Percentiles rank a stretch among this genome's conserved stretches.
phyloP scores from a whole-genome alignment of 2,113 vertebrate species.

The Rhynchopsitta pachyrhyncha region DNA sequence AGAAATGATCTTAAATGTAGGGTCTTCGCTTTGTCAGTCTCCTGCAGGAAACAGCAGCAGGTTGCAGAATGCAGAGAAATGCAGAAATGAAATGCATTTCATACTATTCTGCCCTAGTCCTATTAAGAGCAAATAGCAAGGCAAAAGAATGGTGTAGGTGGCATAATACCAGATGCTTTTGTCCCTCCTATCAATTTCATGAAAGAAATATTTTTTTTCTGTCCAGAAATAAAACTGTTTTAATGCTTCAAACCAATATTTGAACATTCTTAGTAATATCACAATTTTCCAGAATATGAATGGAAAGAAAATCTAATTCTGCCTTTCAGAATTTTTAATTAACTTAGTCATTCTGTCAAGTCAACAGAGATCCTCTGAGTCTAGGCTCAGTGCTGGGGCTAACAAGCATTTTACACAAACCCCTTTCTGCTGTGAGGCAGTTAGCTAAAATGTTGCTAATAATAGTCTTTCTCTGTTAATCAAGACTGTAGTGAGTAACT shows the following conservation, averaged over 20 bases:
- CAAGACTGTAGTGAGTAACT: neutral
- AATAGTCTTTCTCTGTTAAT: neutral
- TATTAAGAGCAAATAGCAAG: neutral
- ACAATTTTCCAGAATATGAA: neutral
- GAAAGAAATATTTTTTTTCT: neutral
- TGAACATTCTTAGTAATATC: neutral
- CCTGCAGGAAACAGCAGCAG: neutral
- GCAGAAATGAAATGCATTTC: neutral
- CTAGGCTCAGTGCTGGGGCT: neutral
- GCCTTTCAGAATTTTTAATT: neutral
- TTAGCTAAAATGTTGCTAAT: neutral
- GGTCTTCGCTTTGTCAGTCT: neutral
- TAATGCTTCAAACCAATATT: neutral
- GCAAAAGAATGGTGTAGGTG: neutral
- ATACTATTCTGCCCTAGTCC: neutral
- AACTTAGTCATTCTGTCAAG: neutral
- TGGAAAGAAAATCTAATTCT: neutral
- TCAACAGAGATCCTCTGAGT: neutral
- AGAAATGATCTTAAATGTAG: neutral
- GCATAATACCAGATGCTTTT: neutral
- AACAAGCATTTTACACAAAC: neutral
- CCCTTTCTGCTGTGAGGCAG: neutral
- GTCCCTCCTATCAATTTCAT: neutral
- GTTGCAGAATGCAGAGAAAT: slow-evolving; percentile 10
- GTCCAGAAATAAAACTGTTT: neutral